phyloP scores from a whole-genome alignment of 2,113 vertebrate genomes.

The Taurulus bubalis region DNA sequence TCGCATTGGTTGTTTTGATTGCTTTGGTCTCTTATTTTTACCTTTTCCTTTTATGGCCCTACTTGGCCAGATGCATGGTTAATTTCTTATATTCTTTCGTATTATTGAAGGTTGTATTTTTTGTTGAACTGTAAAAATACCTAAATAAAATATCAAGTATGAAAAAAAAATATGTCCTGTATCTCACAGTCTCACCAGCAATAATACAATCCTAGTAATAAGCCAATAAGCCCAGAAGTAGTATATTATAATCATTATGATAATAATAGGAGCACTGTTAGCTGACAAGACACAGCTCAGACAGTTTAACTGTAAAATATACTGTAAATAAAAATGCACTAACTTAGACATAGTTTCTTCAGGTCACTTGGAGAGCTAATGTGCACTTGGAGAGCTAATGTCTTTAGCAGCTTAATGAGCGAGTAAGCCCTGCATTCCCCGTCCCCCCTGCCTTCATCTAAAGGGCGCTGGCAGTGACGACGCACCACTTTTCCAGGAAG shows the following conservation, averaged over 20 bases:
- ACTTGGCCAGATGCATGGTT: no score
- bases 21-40: no score
- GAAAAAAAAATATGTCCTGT: background rate
- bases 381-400: conserved; percentile 52
- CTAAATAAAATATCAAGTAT: no score
- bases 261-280: background rate
- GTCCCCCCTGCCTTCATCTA: conserved; percentile 37
- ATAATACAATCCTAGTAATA: no score
- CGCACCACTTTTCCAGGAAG: conserved; percentile 61
- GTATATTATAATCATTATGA: background rate
- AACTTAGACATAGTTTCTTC: conserved; percentile 28
- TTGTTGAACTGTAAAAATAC: no score
- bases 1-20: no score
- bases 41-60: no score
- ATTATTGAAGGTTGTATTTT: no score
- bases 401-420: conserved; percentile 62
- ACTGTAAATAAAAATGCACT: background rate
- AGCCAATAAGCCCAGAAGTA: no score
- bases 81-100: no score
- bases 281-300: background rate
- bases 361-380: conserved; percentile 48
- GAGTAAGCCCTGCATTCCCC: conserved; percentile 44
- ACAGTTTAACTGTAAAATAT: conserved; percentile 19
- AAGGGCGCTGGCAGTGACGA: conserved; percentile 68
- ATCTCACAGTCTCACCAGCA: background rate